Conservation (phyloP, 2,797 vertebrate species). For the Sebastes baramenuke region DNA sequence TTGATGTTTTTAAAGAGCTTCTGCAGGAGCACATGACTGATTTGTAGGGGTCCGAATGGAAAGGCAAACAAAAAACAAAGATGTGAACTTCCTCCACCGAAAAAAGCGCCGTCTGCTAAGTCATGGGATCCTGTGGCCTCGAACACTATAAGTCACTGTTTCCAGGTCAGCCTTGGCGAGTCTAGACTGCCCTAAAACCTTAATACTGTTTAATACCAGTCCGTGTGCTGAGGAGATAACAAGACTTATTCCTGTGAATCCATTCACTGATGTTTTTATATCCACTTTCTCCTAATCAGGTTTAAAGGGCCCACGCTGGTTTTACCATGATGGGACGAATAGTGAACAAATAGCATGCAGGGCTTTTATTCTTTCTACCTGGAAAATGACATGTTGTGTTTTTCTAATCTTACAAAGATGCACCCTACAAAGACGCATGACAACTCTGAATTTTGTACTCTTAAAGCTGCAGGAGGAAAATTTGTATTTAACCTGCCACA, state of each 20-base stretch:
- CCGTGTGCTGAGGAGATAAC: not conserved
- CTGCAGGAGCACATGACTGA: slow-evolving; percentile 61
- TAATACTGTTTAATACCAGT: not conserved
- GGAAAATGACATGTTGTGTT: not conserved
- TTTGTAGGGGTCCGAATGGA: slow-evolving; percentile 64
- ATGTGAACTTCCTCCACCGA: slow-evolving; percentile 65
- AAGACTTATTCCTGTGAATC: not conserved
- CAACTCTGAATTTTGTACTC: not conserved
- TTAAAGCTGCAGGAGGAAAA: not conserved
- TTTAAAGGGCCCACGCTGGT: not conserved
- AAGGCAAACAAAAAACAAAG: slow-evolving; percentile 77
- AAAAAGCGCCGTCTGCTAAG: not conserved
- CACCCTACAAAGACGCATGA: not conserved
- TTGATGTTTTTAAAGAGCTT: slow-evolving; percentile 68
- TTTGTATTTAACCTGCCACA: not conserved
- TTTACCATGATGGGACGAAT: not conserved
- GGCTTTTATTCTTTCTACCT: not conserved
- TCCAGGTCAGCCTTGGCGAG: slow-evolving; percentile 25
- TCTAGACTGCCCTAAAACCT: not conserved
- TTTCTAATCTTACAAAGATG: not conserved
- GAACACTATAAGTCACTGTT: slow-evolving; percentile 26
- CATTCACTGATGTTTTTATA: not conserved
- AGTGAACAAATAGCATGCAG: not conserved
- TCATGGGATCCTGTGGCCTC: slow-evolving; percentile 52
- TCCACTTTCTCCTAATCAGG: not conserved